These are phyloP conservation scores for Sclerodermus sp. DNA, from an alignment of 2,888 invertebrate species.

Conservation along the genomic window DNA sequence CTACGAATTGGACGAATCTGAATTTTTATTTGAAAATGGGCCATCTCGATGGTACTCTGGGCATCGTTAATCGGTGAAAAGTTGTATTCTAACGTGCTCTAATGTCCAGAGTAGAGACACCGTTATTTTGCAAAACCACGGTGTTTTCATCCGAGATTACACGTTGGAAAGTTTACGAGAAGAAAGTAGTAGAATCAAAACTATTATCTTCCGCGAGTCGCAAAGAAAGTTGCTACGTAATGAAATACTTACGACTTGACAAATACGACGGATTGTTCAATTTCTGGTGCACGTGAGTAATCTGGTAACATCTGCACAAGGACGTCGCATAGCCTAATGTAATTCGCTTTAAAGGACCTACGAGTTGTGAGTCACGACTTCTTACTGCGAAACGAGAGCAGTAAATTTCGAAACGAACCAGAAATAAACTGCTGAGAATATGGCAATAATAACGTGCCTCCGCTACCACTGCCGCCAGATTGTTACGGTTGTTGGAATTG, in stretches of 20 bases:
- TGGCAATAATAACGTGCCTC: constrained; percentile 44
- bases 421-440: constrained; percentile 49
- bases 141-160: too few relatives aligned
- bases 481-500: constrained; percentile 40
- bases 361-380: constrained; percentile 24
- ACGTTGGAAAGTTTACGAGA: too few relatives aligned
- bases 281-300: not conserved
- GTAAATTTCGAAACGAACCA: constrained; percentile 52
- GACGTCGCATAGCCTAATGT: constrained; percentile 31
- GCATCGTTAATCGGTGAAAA: too few relatives aligned
- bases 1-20: too few relatives aligned
- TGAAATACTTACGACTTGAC: not conserved
- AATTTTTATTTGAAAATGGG: too few relatives aligned
- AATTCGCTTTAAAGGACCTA: constrained; percentile 27
- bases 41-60: too few relatives aligned
- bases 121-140: too few relatives aligned
- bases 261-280: not conserved
- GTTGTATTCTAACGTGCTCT: too few relatives aligned
- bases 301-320: constrained; percentile 24
- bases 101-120: too few relatives aligned
- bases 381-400: constrained; percentile 33
- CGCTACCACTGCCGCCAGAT: constrained; percentile 25
- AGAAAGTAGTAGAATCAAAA: too few relatives aligned
- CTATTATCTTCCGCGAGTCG: too few relatives aligned
- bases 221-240: too few relatives aligned